Evolutionary conservation across 2,113 vertebrate genomes (phyloP).

Genomic region (Thamnaconus septentrionalis): DNA sequence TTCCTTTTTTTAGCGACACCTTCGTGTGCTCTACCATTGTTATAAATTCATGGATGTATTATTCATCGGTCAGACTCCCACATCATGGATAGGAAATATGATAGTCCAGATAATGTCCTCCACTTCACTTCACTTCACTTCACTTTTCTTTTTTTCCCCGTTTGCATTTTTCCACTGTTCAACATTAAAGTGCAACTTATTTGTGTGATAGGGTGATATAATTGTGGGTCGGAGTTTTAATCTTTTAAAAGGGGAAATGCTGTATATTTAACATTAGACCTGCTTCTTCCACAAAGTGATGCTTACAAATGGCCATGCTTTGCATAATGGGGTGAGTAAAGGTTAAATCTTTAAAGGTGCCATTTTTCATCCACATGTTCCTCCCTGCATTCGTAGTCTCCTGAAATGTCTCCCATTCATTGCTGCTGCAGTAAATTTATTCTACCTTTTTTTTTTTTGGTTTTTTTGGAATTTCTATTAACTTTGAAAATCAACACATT

Average conservation of each 20-base stretch:
- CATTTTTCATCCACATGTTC: conserved; percentile 16
- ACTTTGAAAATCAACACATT: too few species aligned
- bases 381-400: conserved; percentile 3
- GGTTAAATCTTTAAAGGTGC: conserved; percentile 30
- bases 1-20: not conserved
- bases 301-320: conserved; percentile 30
- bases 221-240: conserved; percentile 20
- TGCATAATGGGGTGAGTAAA: conserved; percentile 30
- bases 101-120: not conserved
- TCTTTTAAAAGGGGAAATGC: conserved; percentile 15
- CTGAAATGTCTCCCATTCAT: too few species aligned
- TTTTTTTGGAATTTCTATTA: too few species aligned
- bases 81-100: not conserved
- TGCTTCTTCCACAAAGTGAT: conserved; percentile 17
- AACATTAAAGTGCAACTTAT: not conserved
- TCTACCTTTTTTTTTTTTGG: too few species aligned
- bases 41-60: not conserved
- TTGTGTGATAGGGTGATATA: conserved; percentile 9
- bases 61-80: conserved; percentile 6
- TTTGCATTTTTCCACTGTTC: too few species aligned
- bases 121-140: not conserved
- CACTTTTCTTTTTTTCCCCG: not conserved
- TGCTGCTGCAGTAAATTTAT: too few species aligned
- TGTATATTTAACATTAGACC: conserved; percentile 34
- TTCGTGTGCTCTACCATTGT: not conserved